A percentile compares a stretch with the other conserved stretches of the same genome.
Conservation (phyloP, 2,797 vertebrate genomes). For the Artibeus jamaicensis region DNA sequence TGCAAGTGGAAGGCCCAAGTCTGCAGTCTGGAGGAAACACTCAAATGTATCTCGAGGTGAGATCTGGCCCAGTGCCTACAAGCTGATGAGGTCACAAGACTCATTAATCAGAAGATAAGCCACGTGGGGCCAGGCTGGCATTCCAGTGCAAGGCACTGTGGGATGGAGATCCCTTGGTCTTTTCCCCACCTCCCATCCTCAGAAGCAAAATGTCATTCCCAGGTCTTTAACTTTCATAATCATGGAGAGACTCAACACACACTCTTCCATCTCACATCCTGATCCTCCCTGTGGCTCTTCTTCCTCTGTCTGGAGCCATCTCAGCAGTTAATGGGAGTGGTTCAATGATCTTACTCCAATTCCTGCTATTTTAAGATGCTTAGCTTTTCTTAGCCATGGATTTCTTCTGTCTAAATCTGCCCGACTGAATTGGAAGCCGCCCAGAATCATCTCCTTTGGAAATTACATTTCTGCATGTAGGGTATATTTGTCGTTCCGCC, state of each 20-base stretch:
- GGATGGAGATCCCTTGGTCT: background rate
- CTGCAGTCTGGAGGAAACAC: conserved; percentile 54
- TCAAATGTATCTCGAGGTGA: conserved; percentile 40
- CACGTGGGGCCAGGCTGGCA: background rate
- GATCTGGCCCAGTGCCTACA: conserved; percentile 57
- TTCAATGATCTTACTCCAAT: conserved; percentile 72
- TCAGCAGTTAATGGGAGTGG: conserved; percentile 72
- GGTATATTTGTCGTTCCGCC: conserved; percentile 74
- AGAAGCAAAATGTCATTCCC: background rate
- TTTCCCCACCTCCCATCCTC: background rate
- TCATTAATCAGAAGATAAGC: conserved; percentile 51
- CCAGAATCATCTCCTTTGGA: conserved; percentile 76
- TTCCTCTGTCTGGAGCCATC: conserved; percentile 58
- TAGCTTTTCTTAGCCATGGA: conserved; percentile 77
- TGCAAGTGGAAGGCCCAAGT: conserved; percentile 28
- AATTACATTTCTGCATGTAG: conserved; percentile 76
- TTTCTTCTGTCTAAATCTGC: conserved; percentile 79
- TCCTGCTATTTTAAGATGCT: conserved; percentile 75
- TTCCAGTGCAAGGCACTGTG: background rate
- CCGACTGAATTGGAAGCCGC: conserved; percentile 75
- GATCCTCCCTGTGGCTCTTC: background rate
- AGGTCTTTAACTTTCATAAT: background rate
- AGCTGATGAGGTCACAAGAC: conserved; percentile 60
- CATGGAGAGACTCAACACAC: background rate
- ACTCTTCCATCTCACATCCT: background rate